Percentiles rank a stretch among this genome's conserved stretches.
Evolutionary conservation across 2,888 invertebrate species (phyloP).

Genomic region (Stramonita haemastoma): DNA sequence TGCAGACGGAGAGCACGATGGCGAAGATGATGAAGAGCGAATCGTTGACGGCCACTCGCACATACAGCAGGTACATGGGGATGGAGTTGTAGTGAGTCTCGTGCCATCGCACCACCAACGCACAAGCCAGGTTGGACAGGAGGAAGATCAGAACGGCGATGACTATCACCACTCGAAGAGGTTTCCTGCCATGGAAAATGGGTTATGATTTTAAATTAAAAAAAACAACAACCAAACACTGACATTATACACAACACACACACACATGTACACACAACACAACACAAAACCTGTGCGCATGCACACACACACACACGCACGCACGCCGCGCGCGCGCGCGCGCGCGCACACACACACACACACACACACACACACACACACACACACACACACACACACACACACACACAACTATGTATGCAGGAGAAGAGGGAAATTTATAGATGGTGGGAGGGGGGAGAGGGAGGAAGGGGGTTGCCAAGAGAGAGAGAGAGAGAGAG

Average conservation of each 20-base stretch:
- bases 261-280: too few relatives aligned
- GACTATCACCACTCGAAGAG: conserved; percentile 57
- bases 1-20: conserved; percentile 68
- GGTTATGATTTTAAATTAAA: background rate
- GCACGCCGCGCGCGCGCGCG: too few relatives aligned
- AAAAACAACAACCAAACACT: background rate
- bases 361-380: too few relatives aligned
- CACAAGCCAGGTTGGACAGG: conserved; percentile 70
- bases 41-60: conserved; percentile 74
- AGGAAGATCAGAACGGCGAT: conserved; percentile 68
- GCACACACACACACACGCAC: too few relatives aligned
- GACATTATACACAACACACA: too few relatives aligned
- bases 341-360: too few relatives aligned
- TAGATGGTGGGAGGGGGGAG: background rate
- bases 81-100: conserved; percentile 54
- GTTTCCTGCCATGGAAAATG: conserved; percentile 37
- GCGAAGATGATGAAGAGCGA: conserved; percentile 71
- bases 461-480: background rate
- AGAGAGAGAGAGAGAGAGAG: background rate
- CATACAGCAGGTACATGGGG: conserved; percentile 63
- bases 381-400: too few relatives aligned
- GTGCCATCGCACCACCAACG: conserved; percentile 63
- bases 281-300: too few relatives aligned
- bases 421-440: background rate
- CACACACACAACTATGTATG: too few relatives aligned